phyloP scores from a whole-genome alignment of 2,888 invertebrate genomes.

The Drosophila nr. perissopoda region DNA sequence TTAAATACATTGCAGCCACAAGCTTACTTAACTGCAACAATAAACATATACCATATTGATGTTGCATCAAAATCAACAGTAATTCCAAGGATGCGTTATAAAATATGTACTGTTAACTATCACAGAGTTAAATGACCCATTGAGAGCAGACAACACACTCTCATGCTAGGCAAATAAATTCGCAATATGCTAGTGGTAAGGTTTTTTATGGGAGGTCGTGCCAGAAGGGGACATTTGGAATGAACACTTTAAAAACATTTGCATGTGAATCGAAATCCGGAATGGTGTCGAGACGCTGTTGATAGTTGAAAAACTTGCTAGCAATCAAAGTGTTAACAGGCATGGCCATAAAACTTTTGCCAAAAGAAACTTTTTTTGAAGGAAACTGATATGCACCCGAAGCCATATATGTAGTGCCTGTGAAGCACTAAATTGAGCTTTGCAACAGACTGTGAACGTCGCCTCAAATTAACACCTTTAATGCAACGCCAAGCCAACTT shows the following conservation, averaged over 20 bases:
- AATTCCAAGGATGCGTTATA: background rate
- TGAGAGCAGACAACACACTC: slow-evolving; percentile 9
- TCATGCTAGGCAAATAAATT: slow-evolving; percentile 44
- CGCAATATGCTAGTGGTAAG: slow-evolving; percentile 51
- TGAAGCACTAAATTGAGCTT: slow-evolving; percentile 36
- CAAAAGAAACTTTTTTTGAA: slow-evolving; percentile 57
- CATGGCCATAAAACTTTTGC: slow-evolving; percentile 66
- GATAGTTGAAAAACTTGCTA: slow-evolving; percentile 56
- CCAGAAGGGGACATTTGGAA: slow-evolving; percentile 22
- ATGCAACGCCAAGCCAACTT: slow-evolving; percentile 50
- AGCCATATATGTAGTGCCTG: background rate
- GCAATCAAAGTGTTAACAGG: slow-evolving; percentile 78
- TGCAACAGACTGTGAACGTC: slow-evolving; percentile 33
- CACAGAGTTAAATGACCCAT: background rate
- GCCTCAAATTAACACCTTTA: slow-evolving; percentile 67
- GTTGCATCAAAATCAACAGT: background rate
- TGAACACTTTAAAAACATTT: slow-evolving; percentile 66
- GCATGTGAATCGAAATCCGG: slow-evolving; percentile 57
- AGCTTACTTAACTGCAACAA: slow-evolving; percentile 1
- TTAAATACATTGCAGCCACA: slow-evolving; percentile 53
- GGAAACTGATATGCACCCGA: slow-evolving; percentile 21
- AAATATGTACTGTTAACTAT: background rate
- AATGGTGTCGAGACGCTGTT: slow-evolving; percentile 37
- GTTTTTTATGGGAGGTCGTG: slow-evolving; percentile 16
- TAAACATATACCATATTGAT: background rate